Evolutionary conservation across 1,140 invertebrate genomes (phyloP).

Genomic region (Sycophaga agraensis): DNA sequence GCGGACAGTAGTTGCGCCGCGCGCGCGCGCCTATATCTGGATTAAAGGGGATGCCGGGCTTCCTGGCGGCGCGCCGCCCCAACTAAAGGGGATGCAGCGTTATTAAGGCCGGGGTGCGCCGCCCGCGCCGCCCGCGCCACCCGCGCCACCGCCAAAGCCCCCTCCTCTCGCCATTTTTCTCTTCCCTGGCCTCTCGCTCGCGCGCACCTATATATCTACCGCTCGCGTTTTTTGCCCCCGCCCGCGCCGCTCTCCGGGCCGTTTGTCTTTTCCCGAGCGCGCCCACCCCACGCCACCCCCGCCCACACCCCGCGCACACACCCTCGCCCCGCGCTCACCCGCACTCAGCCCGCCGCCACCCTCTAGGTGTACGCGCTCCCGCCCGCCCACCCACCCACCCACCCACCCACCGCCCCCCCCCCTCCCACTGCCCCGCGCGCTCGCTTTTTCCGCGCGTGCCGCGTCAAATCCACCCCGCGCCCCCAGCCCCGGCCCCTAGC

Average conservation of each 20-base stretch:
- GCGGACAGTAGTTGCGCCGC: constrained; percentile 7
- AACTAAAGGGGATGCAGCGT: constrained; percentile 52
- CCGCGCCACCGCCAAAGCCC: constrained; percentile 8
- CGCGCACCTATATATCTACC: neutral
- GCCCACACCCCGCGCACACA: constrained; percentile 9
- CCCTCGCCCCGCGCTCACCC: too few species aligned
- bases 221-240: neutral
- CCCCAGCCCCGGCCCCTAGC: too few species aligned
- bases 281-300: constrained; percentile 3
- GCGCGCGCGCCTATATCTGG: constrained; percentile 39
- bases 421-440: constrained; percentile 31
- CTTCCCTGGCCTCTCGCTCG: neutral
- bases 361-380: too few species aligned
- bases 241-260: constrained; percentile 5
- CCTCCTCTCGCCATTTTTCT: constrained; percentile 29
- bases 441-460: constrained; percentile 15
- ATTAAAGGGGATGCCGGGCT: constrained; percentile 51
- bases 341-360: too few species aligned
- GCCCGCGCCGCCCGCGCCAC: constrained; percentile 13
- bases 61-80: constrained; percentile 37
- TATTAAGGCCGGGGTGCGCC: constrained; percentile 40
- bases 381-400: too few species aligned
- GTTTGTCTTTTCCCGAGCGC: constrained; percentile 18
- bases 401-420: constrained; percentile 32
- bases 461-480: constrained; percentile 14